Evolutionary conservation across 92 coral and sea anemone species (phyloP), one percentile per base, ranked within the genome.

Genomic region (Galaxea fascicularis): DNA sequence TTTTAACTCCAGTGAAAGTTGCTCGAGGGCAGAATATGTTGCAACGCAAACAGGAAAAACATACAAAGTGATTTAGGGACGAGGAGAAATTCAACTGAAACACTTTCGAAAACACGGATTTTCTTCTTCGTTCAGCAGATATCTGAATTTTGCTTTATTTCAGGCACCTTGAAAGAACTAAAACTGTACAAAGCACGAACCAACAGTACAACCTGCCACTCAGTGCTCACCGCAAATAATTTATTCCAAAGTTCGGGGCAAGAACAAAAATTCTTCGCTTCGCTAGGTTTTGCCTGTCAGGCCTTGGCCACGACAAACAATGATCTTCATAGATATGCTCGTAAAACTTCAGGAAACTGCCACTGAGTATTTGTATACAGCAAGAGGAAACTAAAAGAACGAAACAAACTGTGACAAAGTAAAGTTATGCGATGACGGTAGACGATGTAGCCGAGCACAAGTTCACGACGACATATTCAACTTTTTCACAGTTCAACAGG

Each of bases 11-110:
- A 46, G 1, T 22, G 53, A 71, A 24, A 13, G 27, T 65, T 17
- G 73, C 84, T 29, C 47, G 15, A 39, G 84, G 65, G 60, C 82
- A 26, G 35, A 12, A 21, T 3, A 31, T 49, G 18, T 27, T 27
- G 27, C 25, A 30, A 41, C 22, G 8, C 75, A 67, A 79, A 79
- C 84, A 66, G 84, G 75, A 79, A 79, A 79, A 66, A 49, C 30
- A 26, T 44, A 60, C 31, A 12, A 71, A 24, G n/a, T 22, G n/a
- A 24, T 21, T 47, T 6, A 51, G 26, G 28, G 35, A 16, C 41
- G 54, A 77, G 72, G 31, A 39, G 71, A 28, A 58, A 62, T 11
- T 13, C 49, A 67, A 66, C 7, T 4, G 1, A 4, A 12, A 4
- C 45, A 15, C 10, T 29, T 16, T 58, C 7, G 65, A 77, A 59